Base-by-base conservation (phyloP, 2,888 invertebrate genomes). In the Altica lythri region DNA sequence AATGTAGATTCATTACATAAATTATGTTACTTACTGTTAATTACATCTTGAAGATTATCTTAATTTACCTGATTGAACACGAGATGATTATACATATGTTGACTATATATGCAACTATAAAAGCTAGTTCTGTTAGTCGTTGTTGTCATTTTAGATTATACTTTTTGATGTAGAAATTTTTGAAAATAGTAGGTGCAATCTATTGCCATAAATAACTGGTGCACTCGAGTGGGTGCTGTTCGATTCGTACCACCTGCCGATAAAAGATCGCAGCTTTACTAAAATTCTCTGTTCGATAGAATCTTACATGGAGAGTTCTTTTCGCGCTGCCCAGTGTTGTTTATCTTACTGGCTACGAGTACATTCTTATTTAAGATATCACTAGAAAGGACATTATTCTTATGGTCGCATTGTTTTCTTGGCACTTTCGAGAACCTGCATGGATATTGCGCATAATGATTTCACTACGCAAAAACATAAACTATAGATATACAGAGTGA, bases 241-340 rank as follows among this genome's bases (percentile, higher is more conserved):
- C 52, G 54, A 55, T 56, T 45, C 57, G 49, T 64, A 66, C 70
- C 70, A 71, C 70, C 69, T 70, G 71, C 69, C 66, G 68, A 68
- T 69, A 68, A 68, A 65, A 63, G 66, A 68, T 68, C 64, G 64
- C 68, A 66, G 62, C 62, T 66, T 64, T 62, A 62, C 64, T 67
- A 64, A 65, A 68, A 67, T 68, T 55, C 66, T 56, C 63, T 47
- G 64, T 62, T 61, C 61, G 63, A 66, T 67, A 67, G 64, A 60
- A 65, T 68, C 66, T 65, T 64, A 64, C 67, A 63, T 57, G 60
- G 63, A 59, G 64, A 66, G 66, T 67, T 65, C 67, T 66, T 69
- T 68, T 68, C 68, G 66, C 67, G 65, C 68, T 63, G 56, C 55
- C 61, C 59, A 56, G 57, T 52, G 63, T 60, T 59, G 63, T 68